A percentile compares a stretch with the other conserved stretches of the same genome.
These are phyloP conservation scores for Alethe castanea DNA, from an alignment of 2,113 vertebrate genomes.

Conservation along the genomic window DNA sequence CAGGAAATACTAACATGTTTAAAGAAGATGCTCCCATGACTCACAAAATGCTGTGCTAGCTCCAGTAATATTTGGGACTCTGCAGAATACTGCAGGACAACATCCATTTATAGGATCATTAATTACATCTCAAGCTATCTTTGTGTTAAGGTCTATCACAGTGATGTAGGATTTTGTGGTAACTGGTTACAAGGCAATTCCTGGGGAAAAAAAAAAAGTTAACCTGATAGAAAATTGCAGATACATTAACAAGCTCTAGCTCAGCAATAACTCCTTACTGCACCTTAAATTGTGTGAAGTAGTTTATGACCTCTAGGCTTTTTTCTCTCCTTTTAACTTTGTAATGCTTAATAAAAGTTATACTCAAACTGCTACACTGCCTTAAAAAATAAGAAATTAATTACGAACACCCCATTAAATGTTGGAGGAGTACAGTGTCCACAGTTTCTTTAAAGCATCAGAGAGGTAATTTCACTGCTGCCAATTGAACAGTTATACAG, in stretches of 20 bases:
- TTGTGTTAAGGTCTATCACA: background rate
- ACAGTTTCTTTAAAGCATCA: conserved; percentile 48
- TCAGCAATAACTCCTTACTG: conserved; percentile 11
- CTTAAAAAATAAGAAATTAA: conserved; percentile 68
- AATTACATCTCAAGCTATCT: background rate
- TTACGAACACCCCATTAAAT: conserved; percentile 64
- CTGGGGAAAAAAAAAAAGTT: background rate
- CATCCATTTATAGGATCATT: background rate
- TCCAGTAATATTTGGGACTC: background rate
- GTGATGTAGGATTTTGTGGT: background rate
- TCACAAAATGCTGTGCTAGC: background rate
- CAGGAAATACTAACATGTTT: background rate
- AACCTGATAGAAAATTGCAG: background rate
- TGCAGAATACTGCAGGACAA: background rate
- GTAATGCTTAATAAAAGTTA: conserved; percentile 50
- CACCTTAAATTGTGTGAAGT: background rate
- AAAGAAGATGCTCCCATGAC: background rate
- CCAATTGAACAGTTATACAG: conserved; percentile 31
- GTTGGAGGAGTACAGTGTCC: background rate
- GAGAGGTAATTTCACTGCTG: conserved; percentile 39
- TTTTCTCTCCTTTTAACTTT: conserved; percentile 32
- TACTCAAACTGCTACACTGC: conserved; percentile 9
- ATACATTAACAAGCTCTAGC: background rate
- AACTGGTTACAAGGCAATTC: conserved; percentile 21
- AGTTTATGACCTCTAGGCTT: conserved; percentile 33